These are phyloP conservation scores for Spodoptera littoralis DNA, from an alignment of 2,888 invertebrate species.

Conservation along the genomic window DNA sequence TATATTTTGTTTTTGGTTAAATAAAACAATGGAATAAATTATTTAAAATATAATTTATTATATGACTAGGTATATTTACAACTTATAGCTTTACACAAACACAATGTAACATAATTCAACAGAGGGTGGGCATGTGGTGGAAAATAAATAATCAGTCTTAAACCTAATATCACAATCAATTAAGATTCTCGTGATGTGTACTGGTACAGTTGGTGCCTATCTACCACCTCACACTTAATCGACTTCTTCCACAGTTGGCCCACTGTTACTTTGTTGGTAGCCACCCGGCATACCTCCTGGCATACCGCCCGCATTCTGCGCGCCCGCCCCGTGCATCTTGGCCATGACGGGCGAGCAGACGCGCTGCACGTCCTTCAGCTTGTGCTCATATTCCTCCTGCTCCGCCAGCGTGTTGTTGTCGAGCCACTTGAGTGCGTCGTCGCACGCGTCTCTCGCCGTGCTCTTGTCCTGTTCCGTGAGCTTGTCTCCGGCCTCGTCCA, in stretches of 20 bases:
- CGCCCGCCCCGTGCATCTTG: slow-evolving; percentile 88
- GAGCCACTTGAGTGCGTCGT: slow-evolving; percentile 91
- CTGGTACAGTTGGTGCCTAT: too few species aligned
- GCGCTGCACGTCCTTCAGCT: slow-evolving; percentile 88
- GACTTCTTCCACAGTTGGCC: too few species aligned
- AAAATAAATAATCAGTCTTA: slow-evolving; percentile 42
- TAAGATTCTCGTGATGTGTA: background rate
- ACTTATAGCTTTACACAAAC: too few species aligned
- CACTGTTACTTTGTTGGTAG: too few species aligned
- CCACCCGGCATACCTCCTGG: slow-evolving; percentile 30
- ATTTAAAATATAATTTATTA: too few species aligned
- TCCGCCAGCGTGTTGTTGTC: slow-evolving; percentile 91
- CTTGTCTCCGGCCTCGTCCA: slow-evolving; percentile 65
- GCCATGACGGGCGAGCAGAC: slow-evolving; percentile 89
- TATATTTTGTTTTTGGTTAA: too few species aligned
- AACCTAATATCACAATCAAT: slow-evolving; percentile 26
- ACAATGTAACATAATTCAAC: slow-evolving; percentile 12
- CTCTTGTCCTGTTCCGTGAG: slow-evolving; percentile 35
- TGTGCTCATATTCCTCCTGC: slow-evolving; percentile 90
- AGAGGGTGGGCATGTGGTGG: slow-evolving; percentile 17
- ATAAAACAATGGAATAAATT: too few species aligned
- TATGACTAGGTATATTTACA: too few species aligned
- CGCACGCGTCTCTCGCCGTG: slow-evolving; percentile 83
- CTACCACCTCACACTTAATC: too few species aligned
- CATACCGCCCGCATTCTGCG: slow-evolving; percentile 45